Percentiles rank a stretch among this genome's conserved stretches.
Evolutionary conservation across 2,113 vertebrate genomes (phyloP).

Genomic region (Halichoeres trimaculatus): DNA sequence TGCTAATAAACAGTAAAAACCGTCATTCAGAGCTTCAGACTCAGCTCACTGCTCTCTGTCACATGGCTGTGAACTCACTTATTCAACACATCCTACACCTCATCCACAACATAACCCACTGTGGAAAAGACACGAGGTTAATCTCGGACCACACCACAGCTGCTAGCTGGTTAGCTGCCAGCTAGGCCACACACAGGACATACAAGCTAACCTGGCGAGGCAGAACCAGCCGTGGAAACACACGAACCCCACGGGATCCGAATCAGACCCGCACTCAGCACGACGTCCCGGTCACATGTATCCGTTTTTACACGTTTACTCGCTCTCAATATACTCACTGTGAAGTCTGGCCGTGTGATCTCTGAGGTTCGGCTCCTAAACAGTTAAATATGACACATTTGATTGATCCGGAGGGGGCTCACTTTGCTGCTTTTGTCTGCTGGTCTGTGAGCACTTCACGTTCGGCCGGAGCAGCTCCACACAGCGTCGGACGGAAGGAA

Average conservation of each 20-base stretch:
- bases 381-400: constrained; percentile 82
- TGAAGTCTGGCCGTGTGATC: constrained; percentile 32
- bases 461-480: constrained; percentile 83
- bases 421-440: constrained; percentile 88
- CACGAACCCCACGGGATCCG: constrained; percentile 81
- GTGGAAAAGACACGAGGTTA: too few species aligned
- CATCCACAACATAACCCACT: too few species aligned
- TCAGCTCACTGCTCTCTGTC: constrained; percentile 19
- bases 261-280: constrained; percentile 70
- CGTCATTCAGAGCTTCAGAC: constrained; percentile 2
- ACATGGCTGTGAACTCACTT: constrained; percentile 30
- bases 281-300: constrained; percentile 31
- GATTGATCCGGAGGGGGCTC: constrained; percentile 82
- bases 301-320: background rate
- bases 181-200: constrained; percentile 81
- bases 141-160: constrained; percentile 41
- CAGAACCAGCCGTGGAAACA: constrained; percentile 83
- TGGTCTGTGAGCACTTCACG: constrained; percentile 77
- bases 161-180: constrained; percentile 74
- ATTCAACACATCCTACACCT: background rate
- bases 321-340: constrained; percentile 66
- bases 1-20: constrained; percentile 66
- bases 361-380: constrained; percentile 71
- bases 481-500: constrained; percentile 85
- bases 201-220: constrained; percentile 79